Evolutionary conservation across 2,888 invertebrate species (phyloP).

Genomic region (Ichneumon xanthorius): DNA sequence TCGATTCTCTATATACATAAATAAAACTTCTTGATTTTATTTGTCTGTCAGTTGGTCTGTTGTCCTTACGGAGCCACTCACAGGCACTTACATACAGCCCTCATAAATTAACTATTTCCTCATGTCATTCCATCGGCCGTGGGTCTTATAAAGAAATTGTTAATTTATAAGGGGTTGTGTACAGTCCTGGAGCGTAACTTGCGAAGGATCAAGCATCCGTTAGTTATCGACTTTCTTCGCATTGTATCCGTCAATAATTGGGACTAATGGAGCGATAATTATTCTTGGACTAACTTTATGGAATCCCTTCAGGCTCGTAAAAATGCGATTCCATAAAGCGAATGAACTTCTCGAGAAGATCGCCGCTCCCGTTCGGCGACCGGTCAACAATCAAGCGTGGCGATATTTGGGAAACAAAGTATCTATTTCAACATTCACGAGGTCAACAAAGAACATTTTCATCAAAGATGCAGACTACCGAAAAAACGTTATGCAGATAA

Average conservation of each 20-base stretch:
- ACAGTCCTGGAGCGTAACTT: background rate
- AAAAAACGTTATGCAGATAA: background rate
- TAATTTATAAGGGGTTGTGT: background rate
- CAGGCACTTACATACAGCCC: background rate
- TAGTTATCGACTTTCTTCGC: background rate
- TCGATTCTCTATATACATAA: background rate
- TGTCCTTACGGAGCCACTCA: background rate
- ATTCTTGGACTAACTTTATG: background rate
- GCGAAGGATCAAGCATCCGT: background rate
- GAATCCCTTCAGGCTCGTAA: constrained; percentile 25
- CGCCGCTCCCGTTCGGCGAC: background rate
- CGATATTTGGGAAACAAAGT: background rate
- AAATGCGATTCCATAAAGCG: constrained; percentile 30
- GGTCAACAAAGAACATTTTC: background rate
- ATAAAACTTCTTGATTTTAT: background rate
- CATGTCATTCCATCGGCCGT: background rate
- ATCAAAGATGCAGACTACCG: background rate
- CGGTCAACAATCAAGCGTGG: background rate
- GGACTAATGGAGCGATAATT: too few relatives aligned
- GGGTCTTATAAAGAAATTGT: background rate
- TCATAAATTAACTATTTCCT: background rate
- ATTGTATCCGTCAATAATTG: too few relatives aligned
- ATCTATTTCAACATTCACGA: background rate
- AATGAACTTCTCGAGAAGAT: constrained; percentile 40
- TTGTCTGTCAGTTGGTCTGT: background rate